Percentiles rank a stretch among this genome's conserved stretches.
Conservation (phyloP, 2,113 vertebrate genomes). For the Caranx ignobilis region DNA sequence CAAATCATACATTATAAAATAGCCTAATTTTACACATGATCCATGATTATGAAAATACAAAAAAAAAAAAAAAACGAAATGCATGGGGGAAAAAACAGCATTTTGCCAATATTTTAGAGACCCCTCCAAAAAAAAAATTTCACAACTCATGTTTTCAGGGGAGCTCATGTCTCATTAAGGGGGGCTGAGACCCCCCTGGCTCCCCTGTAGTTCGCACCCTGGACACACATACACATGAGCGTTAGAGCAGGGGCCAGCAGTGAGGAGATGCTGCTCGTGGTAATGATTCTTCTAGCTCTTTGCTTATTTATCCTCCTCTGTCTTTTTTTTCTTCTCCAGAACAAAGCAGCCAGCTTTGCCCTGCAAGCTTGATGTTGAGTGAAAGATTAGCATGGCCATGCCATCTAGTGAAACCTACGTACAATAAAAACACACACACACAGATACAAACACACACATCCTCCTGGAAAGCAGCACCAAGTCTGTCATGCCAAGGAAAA, state of each 20-base stretch:
- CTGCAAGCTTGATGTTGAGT: conserved; percentile 71
- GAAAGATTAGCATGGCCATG: conserved; percentile 78
- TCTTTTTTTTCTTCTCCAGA: conserved; percentile 25
- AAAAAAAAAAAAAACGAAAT: too few species aligned
- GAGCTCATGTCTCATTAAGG: too few species aligned
- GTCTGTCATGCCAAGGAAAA: conserved; percentile 78
- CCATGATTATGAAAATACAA: too few species aligned
- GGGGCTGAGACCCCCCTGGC: too few species aligned
- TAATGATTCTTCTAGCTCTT: conserved; percentile 34
- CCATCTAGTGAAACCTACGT: conserved; percentile 73
- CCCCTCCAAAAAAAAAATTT: too few species aligned
- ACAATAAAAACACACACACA: conserved; percentile 42
- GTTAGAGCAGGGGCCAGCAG: conserved; percentile 36
- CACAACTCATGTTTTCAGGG: too few species aligned
- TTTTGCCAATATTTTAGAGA: too few species aligned
- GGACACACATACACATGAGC: conserved; percentile 17
- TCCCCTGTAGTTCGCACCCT: not conserved
- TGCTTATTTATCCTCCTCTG: conserved; percentile 54
- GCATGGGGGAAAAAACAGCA: too few species aligned
- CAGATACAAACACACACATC: conserved; percentile 58
- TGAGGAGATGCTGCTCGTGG: conserved; percentile 36
- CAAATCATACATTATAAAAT: too few species aligned
- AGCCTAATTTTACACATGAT: too few species aligned
- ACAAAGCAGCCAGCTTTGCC: conserved; percentile 67
- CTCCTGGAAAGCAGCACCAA: conserved; percentile 76